Evolutionary conservation across 64 coral and sea anemone genomes (phyloP), one percentile per base, ranked within the genome.

Genomic region (Cladopsammia gracilis): DNA sequence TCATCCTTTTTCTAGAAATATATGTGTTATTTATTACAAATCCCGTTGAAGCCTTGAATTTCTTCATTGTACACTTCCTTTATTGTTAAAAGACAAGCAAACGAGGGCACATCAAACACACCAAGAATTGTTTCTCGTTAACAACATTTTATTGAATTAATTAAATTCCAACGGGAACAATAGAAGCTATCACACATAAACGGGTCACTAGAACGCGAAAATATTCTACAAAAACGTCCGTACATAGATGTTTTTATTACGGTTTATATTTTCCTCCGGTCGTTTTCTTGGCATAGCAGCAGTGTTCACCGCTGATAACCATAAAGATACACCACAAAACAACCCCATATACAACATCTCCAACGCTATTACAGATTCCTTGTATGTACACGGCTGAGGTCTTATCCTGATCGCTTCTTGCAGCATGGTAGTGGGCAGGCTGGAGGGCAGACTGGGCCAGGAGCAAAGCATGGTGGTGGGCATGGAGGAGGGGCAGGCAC

Each of bases 381-480:
- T 34, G 61, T 83, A 83, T 83, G 80, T 83, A 83, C 80, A 83
- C 44, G 15, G 61, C 61, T 66, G 45, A 49, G 9, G 45, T 13
- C 45, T 86, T 97, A 97, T 88, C 54, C 26, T 22, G 91, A 94
- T 57, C 92, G 80, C 92, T 94, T 97, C 88, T 71, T 94, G 92
- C 96, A 97, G 82, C 92, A 94, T 19, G 71, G 53, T 5, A 88
- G 96, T 70, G 92, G 65, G 77, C 96, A 97, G 53, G 73, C 65
- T 53, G 84, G 20, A 14, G 92, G 61, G 20, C 88, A 87, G 44
- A 79, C 70, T 47, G 72, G 73, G 62, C 86, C 85, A 10, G 91
- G 48, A 2, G 83, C 49, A 14, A 72, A 72, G 74, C 95, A 96
- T 22, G 45, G 0, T 81, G 86, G 15, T 46, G 78, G 43, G 64